A percentile compares a stretch with the other conserved stretches of the same genome.
phyloP scores from a whole-genome alignment of 2,113 vertebrate genomes.

The Sarotherodon lohbergeri region DNA sequence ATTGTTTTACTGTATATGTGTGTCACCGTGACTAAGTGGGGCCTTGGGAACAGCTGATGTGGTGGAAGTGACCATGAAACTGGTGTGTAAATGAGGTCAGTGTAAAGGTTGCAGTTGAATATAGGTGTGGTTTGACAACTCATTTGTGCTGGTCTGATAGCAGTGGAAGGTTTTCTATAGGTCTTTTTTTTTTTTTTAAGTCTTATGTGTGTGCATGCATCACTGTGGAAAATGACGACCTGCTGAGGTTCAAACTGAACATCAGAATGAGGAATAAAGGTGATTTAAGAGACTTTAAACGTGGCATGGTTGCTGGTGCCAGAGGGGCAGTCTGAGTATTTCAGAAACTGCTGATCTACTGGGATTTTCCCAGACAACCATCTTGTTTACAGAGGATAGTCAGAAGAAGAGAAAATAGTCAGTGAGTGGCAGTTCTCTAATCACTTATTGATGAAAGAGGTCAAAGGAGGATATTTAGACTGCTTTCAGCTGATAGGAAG shows the following conservation, averaged over 20 bases:
- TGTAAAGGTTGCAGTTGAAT: background rate
- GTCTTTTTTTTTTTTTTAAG: background rate
- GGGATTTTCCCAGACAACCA: background rate
- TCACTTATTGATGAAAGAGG: background rate
- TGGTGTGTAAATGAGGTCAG: background rate
- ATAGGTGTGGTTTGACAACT: background rate
- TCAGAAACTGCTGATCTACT: background rate
- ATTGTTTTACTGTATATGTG: background rate
- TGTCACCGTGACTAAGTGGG: background rate
- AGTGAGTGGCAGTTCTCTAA: background rate
- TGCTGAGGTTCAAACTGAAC: background rate
- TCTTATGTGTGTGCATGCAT: accelerated
- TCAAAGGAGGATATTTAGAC: background rate
- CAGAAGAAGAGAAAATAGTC: background rate
- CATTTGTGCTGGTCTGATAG: background rate
- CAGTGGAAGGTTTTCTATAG: background rate
- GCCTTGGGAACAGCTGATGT: background rate
- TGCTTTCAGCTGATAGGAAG: background rate
- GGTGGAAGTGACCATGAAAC: background rate
- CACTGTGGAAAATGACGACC: background rate
- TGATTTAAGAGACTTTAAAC: background rate
- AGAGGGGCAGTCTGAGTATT: background rate
- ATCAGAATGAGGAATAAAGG: accelerated
- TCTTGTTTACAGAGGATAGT: background rate
- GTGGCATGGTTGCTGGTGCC: background rate